Percentiles rank a stretch among this genome's conserved stretches.
Conservation (phyloP, 2,888 invertebrate species). For the Chaetogeoica ovagalla region DNA sequence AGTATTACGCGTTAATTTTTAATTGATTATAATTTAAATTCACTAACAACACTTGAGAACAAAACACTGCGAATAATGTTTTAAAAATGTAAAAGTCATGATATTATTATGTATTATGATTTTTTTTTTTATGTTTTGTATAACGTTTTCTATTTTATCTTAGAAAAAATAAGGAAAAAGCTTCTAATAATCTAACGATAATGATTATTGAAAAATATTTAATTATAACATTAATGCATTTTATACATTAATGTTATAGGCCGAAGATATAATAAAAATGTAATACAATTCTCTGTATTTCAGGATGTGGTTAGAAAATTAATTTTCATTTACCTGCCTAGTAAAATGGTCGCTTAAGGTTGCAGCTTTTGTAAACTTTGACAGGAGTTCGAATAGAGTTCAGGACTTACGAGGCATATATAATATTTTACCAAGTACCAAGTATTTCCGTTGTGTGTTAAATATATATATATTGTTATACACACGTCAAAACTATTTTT, state of each 20-base stretch:
- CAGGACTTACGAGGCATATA: slow-evolving; percentile 36
- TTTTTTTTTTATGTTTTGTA: too few species aligned
- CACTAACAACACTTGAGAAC: too few species aligned
- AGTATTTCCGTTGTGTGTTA: slow-evolving; percentile 22
- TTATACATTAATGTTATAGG: background rate
- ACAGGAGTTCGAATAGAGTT: slow-evolving; percentile 44
- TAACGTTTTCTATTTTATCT: too few species aligned
- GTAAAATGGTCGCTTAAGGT: slow-evolving; percentile 47
- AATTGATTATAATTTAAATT: too few species aligned
- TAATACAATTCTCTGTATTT: slow-evolving; percentile 18
- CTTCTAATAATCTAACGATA: too few species aligned
- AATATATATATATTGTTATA: background rate
- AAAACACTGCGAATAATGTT: too few species aligned
- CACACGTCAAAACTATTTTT: too few species aligned
- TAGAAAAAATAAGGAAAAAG: too few species aligned
- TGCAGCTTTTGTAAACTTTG: slow-evolving; percentile 45
- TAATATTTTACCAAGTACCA: slow-evolving; percentile 34
- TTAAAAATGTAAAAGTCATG: too few species aligned
- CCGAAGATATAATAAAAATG: slow-evolving; percentile 3
- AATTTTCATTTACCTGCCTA: slow-evolving; percentile 44
- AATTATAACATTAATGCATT: background rate
- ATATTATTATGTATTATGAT: too few species aligned
- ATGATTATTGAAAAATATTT: too few species aligned
- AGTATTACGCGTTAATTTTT: too few species aligned
- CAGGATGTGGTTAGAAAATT: slow-evolving; percentile 35